Conservation (phyloP, 2,888 invertebrate species). For the Xestia sexstrigata region DNA sequence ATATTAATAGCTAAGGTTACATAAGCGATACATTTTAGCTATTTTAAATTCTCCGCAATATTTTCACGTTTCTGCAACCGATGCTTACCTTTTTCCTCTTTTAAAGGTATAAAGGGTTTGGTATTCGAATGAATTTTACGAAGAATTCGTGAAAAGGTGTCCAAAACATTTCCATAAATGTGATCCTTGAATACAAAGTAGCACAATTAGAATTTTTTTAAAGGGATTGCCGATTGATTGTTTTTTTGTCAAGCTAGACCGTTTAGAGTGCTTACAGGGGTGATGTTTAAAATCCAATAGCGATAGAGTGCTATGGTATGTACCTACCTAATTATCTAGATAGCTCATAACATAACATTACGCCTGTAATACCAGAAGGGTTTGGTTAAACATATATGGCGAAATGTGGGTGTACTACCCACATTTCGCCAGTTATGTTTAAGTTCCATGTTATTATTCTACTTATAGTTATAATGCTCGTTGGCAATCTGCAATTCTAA, state of each 20-base stretch:
- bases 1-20: not conserved
- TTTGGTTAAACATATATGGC: too few species aligned
- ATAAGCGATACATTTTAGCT: not conserved
- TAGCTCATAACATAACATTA: too few species aligned
- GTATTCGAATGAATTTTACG: conserved; percentile 45
- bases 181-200: conserved; percentile 52
- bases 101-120: conserved; percentile 36
- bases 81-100: conserved; percentile 36
- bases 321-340: not conserved
- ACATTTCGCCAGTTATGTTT: too few species aligned
- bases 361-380: too few species aligned
- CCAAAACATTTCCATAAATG: conserved; percentile 50
- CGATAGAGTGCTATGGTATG: not conserved
- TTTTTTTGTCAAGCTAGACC: not conserved
- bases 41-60: conserved; percentile 24
- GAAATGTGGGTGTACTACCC: too few species aligned
- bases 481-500: not conserved
- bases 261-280: not conserved
- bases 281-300: not conserved
- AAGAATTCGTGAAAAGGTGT: conserved; percentile 44
- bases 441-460: too few species aligned
- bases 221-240: conserved; percentile 27
- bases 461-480: not conserved
- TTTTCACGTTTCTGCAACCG: conserved; percentile 34
- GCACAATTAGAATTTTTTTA: conserved; percentile 40